Conservation (phyloP, 2,888 invertebrate species). For the Yponomeuta evonymella region DNA sequence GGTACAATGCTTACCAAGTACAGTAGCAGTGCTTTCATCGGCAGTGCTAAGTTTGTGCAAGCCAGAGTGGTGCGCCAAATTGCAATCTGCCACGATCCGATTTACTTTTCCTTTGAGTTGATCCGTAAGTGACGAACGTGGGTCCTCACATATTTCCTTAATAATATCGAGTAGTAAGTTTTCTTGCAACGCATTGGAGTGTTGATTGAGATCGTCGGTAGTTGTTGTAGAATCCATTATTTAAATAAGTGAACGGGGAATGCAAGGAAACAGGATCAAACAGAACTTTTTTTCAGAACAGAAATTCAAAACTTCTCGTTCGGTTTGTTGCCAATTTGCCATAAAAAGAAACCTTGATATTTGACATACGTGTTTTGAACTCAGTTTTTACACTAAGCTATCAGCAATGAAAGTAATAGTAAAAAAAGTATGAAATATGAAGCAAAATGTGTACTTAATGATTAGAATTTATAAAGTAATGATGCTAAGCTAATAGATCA, state of each 20-base stretch:
- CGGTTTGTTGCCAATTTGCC: neutral
- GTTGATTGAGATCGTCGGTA: slow-evolving; percentile 37
- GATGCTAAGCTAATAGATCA: too few species aligned
- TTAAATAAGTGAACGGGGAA: neutral
- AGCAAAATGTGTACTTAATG: too few species aligned
- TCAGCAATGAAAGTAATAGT: too few species aligned
- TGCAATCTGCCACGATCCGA: slow-evolving; percentile 58
- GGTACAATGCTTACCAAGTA: slow-evolving; percentile 45
- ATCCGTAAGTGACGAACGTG: slow-evolving; percentile 37
- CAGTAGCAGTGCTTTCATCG: slow-evolving; percentile 58
- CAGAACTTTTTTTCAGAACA: neutral
- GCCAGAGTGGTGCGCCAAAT: slow-evolving; percentile 55
- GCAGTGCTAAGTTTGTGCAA: slow-evolving; percentile 57
- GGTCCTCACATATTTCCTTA: slow-evolving; percentile 50
- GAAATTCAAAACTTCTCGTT: slow-evolving; percentile 2
- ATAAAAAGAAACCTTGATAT: neutral
- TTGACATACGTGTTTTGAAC: neutral
- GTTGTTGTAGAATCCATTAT: slow-evolving; percentile 52
- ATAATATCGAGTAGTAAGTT: slow-evolving; percentile 55
- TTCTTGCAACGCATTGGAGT: slow-evolving; percentile 46
- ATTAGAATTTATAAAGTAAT: too few species aligned
- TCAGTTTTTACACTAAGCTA: too few species aligned
- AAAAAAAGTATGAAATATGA: too few species aligned
- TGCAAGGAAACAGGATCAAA: neutral
- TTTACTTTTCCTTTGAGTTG: slow-evolving; percentile 56